These are phyloP conservation scores for Platygyra sinensis DNA, from an alignment of 64 coral and sea anemone genomes.

Conservation along the genomic window DNA sequence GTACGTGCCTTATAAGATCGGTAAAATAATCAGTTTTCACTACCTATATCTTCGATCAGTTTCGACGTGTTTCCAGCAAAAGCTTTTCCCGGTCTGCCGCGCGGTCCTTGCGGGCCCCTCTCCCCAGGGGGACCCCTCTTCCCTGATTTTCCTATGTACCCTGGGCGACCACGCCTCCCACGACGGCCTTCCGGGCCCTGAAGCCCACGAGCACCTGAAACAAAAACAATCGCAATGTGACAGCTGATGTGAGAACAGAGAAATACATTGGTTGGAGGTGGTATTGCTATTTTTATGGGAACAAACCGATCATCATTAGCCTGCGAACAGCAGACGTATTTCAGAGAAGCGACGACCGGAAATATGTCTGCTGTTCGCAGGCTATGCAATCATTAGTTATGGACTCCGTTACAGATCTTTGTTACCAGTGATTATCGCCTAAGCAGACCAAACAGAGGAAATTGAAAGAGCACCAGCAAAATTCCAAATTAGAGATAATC, in stretches of 20 bases:
- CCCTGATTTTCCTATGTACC: constrained; percentile 58
- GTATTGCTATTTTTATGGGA: too few relatives aligned
- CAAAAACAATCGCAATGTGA: not conserved
- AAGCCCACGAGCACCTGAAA: constrained; percentile 45
- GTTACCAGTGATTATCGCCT: too few relatives aligned
- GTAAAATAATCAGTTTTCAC: not conserved
- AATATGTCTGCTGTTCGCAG: too few relatives aligned
- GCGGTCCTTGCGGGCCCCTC: constrained; percentile 42
- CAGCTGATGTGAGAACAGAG: not conserved
- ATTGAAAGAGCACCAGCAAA: too few relatives aligned
- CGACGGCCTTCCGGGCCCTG: constrained; percentile 45
- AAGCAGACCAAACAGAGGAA: too few relatives aligned
- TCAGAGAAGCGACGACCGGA: too few relatives aligned
- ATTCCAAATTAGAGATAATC: too few relatives aligned
- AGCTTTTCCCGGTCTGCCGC: constrained; percentile 61
- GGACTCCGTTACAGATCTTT: too few relatives aligned
- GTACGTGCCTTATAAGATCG: not conserved
- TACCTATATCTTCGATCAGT: constrained; percentile 68
- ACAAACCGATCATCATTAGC: too few relatives aligned
- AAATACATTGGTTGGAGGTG: too few relatives aligned
- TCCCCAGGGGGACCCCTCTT: constrained; percentile 50
- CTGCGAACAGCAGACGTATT: too few relatives aligned
- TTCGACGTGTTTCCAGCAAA: constrained; percentile 73
- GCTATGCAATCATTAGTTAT: too few relatives aligned
- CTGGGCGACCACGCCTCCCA: constrained; percentile 61